phyloP scores from a whole-genome alignment of 53 echinoderm and acorn worm species.

The Henricia sp. region DNA sequence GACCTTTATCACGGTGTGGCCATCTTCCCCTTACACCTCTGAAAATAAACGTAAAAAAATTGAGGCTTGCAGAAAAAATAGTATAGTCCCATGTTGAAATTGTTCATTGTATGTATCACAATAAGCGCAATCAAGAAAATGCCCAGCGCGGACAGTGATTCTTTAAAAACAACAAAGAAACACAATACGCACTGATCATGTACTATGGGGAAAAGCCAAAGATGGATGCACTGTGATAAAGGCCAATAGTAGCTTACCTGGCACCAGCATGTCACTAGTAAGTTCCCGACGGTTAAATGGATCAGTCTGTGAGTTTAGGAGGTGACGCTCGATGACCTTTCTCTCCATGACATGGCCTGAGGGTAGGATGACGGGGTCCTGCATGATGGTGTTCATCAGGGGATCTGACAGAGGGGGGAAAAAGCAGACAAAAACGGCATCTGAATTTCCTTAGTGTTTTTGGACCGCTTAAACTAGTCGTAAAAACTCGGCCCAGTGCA shows the following conservation, averaged over 20 bases:
- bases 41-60: too few species aligned
- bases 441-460: too few species aligned
- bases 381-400: slow-evolving; percentile 95
- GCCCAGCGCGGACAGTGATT: neutral
- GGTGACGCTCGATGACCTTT: slow-evolving; percentile 91
- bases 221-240: too few species aligned
- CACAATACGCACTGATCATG: neutral
- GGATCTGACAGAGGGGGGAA: slow-evolving; percentile 67
- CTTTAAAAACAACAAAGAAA: neutral
- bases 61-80: too few species aligned
- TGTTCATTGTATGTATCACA: too few species aligned
- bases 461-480: too few species aligned
- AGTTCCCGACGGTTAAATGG: slow-evolving; percentile 85
- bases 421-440: neutral
- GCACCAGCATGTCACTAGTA: slow-evolving; percentile 80
- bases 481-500: neutral
- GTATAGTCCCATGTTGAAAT: too few species aligned
- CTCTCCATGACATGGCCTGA: slow-evolving; percentile 96
- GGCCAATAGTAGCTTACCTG: slow-evolving; percentile 68
- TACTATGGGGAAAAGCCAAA: too few species aligned
- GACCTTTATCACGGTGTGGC: too few species aligned
- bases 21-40: too few species aligned
- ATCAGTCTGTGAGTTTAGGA: slow-evolving; percentile 94
- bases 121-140: neutral
- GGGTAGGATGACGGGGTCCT: slow-evolving; percentile 91